Conservation (phyloP, 2,888 invertebrate species). For the Ochropleura leucogaster region DNA sequence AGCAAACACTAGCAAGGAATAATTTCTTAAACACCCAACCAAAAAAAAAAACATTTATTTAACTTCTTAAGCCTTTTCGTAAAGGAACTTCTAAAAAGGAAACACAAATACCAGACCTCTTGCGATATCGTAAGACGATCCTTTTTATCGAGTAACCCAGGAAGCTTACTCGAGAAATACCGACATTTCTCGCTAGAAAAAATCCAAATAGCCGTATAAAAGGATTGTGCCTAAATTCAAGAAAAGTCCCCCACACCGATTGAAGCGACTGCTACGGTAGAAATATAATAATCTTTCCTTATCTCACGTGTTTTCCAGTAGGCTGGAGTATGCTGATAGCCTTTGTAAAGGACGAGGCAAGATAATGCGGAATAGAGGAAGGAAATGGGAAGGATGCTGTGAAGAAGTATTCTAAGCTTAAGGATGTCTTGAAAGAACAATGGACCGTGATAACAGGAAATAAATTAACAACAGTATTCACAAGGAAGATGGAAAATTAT, state of each 20-base stretch:
- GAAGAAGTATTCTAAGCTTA: background rate
- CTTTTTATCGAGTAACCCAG: conserved; percentile 19
- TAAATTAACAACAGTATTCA: background rate
- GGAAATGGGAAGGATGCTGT: conserved; percentile 1
- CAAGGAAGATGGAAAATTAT: background rate
- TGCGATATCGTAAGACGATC: background rate
- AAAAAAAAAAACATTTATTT: background rate
- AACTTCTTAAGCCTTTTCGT: background rate
- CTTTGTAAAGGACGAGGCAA: background rate
- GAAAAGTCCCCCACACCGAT: conserved; percentile 23
- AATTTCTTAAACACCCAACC: background rate
- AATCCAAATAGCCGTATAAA: conserved; percentile 28
- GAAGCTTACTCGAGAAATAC: conserved; percentile 22
- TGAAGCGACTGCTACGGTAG: conserved; percentile 15
- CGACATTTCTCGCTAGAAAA: conserved; percentile 32
- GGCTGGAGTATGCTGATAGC: conserved; percentile 25
- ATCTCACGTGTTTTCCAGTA: conserved; percentile 37
- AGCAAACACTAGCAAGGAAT: background rate
- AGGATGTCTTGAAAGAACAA: background rate
- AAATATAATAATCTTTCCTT: conserved; percentile 47
- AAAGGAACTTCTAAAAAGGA: background rate
- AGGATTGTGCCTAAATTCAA: conserved; percentile 30
- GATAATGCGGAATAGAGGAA: conserved; percentile 13
- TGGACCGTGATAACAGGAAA: background rate
- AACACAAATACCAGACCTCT: background rate